phyloP scores from a whole-genome alignment of 1,140 invertebrate species.

The Venturia canescens region DNA sequence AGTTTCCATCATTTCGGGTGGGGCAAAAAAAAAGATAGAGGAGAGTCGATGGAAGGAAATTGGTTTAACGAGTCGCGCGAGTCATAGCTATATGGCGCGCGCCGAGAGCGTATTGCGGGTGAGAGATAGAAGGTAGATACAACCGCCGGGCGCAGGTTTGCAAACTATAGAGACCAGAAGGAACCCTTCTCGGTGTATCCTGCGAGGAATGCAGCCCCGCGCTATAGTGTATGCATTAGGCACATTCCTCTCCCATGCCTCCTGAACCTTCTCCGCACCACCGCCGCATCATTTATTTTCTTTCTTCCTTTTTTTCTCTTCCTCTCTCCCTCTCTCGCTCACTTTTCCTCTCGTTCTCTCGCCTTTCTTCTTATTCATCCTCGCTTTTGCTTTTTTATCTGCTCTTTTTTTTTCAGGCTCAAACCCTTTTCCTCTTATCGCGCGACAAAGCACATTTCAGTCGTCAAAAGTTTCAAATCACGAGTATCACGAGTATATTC shows the following conservation, averaged over 20 bases:
- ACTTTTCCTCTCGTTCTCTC: constrained; percentile 8
- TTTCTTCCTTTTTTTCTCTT: neutral
- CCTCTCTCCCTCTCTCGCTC: neutral
- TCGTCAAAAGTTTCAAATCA: too few relatives aligned
- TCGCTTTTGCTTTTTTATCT: neutral
- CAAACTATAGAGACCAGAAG: constrained; percentile 48
- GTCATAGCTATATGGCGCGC: neutral
- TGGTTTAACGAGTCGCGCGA: too few relatives aligned
- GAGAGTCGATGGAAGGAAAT: too few relatives aligned
- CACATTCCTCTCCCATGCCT: constrained; percentile 76
- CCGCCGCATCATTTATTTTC: constrained; percentile 60
- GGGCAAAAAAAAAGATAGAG: neutral
- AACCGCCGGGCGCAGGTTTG: constrained; percentile 49
- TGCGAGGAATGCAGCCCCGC: constrained; percentile 66
- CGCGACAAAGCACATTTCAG: too few relatives aligned
- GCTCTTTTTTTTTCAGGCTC: neutral
- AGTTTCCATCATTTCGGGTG: neutral
- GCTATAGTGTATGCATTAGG: constrained; percentile 75
- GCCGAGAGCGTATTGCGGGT: neutral
- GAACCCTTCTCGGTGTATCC: constrained; percentile 53
- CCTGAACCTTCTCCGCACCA: constrained; percentile 68
- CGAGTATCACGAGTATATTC: too few relatives aligned
- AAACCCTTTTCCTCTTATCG: neutral
- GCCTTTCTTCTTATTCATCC: neutral
- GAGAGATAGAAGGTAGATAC: constrained; percentile 9